Percentiles rank a stretch among this genome's conserved stretches.
phyloP scores from a whole-genome alignment of 2,797 vertebrate genomes.

The Triplophysa bombifrons region DNA sequence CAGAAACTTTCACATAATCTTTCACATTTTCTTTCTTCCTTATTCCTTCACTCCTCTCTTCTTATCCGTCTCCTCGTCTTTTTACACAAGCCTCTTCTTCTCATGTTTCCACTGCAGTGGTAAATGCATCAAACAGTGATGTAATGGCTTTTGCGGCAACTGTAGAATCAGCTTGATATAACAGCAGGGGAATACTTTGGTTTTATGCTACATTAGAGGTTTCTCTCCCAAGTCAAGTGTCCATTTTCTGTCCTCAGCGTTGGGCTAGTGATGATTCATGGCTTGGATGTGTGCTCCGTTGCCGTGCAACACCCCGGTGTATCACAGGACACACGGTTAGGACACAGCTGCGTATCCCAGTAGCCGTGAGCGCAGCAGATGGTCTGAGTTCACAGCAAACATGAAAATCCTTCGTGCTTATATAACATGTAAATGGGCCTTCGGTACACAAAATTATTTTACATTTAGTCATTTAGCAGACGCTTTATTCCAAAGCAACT shows the following conservation, averaged over 20 bases:
- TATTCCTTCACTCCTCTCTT: neutral
- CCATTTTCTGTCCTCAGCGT: constrained; percentile 65
- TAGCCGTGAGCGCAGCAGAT: constrained; percentile 30
- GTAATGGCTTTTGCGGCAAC: constrained; percentile 65
- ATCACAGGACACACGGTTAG: constrained; percentile 14
- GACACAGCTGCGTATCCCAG: constrained; percentile 24
- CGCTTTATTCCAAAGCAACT: too few species aligned
- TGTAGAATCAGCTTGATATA: constrained; percentile 52
- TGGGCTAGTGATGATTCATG: constrained; percentile 62
- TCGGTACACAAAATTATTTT: too few species aligned
- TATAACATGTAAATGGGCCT: too few species aligned
- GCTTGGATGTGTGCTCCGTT: constrained; percentile 60
- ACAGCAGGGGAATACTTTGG: constrained; percentile 61
- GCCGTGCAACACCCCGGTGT: constrained; percentile 53
- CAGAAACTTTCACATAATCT: neutral
- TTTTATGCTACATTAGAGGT: constrained; percentile 76
- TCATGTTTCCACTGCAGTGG: constrained; percentile 52
- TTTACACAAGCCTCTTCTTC: constrained; percentile 42
- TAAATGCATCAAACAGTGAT: constrained; percentile 60
- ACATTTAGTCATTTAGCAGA: too few species aligned
- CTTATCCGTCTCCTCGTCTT: constrained; percentile 20
- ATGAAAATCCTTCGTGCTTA: neutral
- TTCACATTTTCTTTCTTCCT: neutral
- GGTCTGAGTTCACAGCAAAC: constrained; percentile 23
- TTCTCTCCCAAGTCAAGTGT: constrained; percentile 68